These are phyloP conservation scores for Caerostris extrusa DNA, from an alignment of 1,140 invertebrate species.

Conservation along the genomic window DNA sequence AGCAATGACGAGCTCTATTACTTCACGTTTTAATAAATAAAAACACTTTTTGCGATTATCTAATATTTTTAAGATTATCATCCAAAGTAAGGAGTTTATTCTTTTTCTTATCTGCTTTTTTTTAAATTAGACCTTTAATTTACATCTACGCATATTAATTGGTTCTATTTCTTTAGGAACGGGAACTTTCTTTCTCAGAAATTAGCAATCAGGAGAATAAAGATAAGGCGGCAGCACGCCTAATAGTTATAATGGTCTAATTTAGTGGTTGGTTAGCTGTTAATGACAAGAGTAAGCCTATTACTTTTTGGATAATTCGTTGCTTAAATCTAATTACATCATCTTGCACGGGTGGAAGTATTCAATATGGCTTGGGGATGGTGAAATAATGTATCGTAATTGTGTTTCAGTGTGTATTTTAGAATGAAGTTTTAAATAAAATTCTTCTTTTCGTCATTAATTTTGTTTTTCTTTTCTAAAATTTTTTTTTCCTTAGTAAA, in stretches of 20 bases:
- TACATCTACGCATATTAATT: slow-evolving; percentile 52
- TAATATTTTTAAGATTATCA: slow-evolving; percentile 62
- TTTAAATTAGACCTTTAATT: slow-evolving; percentile 34
- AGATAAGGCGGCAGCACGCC: neutral
- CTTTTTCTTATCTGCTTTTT: neutral
- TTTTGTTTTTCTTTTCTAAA: no score
- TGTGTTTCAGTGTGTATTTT: neutral
- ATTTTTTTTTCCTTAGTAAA: no score
- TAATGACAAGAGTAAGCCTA: slow-evolving; percentile 63
- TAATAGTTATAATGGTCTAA: slow-evolving; percentile 65
- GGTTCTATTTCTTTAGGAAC: slow-evolving; percentile 38
- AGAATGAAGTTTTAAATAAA: neutral
- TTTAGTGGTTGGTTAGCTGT: slow-evolving; percentile 67
- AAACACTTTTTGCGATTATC: neutral
- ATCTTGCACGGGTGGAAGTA: neutral
- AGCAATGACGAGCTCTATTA: no score
- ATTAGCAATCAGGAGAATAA: slow-evolving; percentile 41
- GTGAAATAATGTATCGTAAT: neutral
- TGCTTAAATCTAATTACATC: neutral
- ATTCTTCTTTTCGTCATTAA: no score
- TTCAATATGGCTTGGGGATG: neutral
- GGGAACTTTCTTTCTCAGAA: slow-evolving; percentile 57
- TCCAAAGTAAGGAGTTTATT: neutral
- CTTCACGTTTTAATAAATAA: no score
- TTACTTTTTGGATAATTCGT: slow-evolving; percentile 58